phyloP scores from a whole-genome alignment of 2,797 vertebrate genomes.

The Chloroceryle amazona region DNA sequence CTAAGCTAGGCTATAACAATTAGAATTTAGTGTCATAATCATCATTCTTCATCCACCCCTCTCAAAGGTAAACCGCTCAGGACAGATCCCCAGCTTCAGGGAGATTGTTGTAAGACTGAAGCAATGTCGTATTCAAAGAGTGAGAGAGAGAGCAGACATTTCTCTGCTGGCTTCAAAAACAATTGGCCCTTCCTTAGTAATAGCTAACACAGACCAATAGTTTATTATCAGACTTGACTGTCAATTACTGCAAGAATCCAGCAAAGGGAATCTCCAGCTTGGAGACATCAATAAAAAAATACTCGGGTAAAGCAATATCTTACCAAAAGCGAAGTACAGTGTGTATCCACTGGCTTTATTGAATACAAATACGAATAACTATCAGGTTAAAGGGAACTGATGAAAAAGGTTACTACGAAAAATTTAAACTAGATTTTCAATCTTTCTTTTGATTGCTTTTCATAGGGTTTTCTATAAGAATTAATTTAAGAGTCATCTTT shows the following conservation, averaged over 20 bases:
- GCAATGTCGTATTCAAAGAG: neutral
- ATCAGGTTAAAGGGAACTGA: neutral
- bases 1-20: neutral
- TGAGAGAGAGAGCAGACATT: neutral
- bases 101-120: neutral
- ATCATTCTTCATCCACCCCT: constrained; percentile 4
- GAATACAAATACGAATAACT: neutral
- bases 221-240: neutral
- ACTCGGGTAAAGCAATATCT: neutral
- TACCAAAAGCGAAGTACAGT: neutral
- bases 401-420: neutral
- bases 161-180: neutral
- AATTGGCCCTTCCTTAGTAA: neutral
- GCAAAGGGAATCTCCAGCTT: neutral
- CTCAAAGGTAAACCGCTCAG: neutral
- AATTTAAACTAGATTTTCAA: neutral
- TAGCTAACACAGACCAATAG: neutral
- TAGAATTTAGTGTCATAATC: constrained; percentile 23
- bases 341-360: neutral
- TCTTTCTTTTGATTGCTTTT: neutral
- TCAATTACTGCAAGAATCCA: neutral
- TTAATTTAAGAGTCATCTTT: neutral
- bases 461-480: neutral
- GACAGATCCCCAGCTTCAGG: neutral
- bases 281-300: neutral